Conservation (phyloP, 2,797 vertebrate species). For the Clamator glandarius region DNA sequence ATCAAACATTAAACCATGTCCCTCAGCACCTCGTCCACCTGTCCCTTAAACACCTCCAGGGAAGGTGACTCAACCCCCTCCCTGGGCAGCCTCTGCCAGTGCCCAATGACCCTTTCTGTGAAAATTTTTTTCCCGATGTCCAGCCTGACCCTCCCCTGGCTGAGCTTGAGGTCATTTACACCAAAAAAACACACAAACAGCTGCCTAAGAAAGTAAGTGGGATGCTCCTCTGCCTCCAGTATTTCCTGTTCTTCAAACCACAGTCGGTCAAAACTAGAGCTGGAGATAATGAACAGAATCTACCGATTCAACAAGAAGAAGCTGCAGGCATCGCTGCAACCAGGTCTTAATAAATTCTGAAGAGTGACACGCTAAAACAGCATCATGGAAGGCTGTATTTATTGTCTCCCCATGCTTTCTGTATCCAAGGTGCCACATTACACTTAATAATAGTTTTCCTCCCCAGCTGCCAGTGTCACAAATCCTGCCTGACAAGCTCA, state of each 20-base stretch:
- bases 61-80: too few relatives aligned
- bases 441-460: constrained; percentile 36
- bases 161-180: too few relatives aligned
- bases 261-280: not conserved
- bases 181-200: not conserved
- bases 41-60: too few relatives aligned
- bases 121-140: too few relatives aligned
- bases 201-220: not conserved
- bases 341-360: constrained; percentile 10
- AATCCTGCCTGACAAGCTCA: not conserved
- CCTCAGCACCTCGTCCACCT: too few relatives aligned
- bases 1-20: too few relatives aligned
- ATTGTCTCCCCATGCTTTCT: constrained; percentile 4
- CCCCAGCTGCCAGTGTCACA: not conserved
- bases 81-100: too few relatives aligned
- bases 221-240: not conserved
- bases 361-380: constrained; percentile 15
- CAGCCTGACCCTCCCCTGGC: too few relatives aligned
- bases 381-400: constrained; percentile 19
- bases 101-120: too few relatives aligned
- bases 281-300: constrained; percentile 8
- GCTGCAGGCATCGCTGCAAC: constrained; percentile 11
- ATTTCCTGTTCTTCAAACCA: not conserved
- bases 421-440: not conserved
- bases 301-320: not conserved